Evolutionary conservation across 2,113 vertebrate species (phyloP).

Genomic region (Menidia beryllina): DNA sequence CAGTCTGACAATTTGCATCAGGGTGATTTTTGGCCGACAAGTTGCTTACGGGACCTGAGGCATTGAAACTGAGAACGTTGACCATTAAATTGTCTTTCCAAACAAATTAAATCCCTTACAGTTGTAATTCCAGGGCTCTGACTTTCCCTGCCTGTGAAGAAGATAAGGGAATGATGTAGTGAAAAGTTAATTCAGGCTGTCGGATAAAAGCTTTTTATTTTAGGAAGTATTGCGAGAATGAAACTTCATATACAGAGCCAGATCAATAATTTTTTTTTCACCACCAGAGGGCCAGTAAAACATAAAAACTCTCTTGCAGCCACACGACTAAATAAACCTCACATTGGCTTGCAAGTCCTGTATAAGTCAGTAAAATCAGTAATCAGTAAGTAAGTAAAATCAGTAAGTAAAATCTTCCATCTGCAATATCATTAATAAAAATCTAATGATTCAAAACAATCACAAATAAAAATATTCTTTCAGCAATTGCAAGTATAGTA

Average conservation of each 20-base stretch:
- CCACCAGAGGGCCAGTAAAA: slow-evolving; percentile 10
- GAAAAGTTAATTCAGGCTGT: background rate
- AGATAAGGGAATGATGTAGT: background rate
- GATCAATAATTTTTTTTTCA: background rate
- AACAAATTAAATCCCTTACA: slow-evolving; percentile 12
- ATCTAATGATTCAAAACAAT: background rate
- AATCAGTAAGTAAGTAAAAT: background rate
- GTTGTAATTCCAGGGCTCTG: background rate
- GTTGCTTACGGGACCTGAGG: slow-evolving; percentile 19
- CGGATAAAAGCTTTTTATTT: background rate
- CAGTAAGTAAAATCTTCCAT: background rate
- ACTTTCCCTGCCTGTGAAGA: background rate
- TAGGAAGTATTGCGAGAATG: background rate
- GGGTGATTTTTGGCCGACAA: slow-evolving; percentile 21
- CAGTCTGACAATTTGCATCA: slow-evolving; percentile 47
- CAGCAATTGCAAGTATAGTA: background rate
- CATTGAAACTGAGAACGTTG: slow-evolving; percentile 18
- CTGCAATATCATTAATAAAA: background rate
- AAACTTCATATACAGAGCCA: background rate
- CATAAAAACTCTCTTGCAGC: background rate
- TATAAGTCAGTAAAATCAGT: background rate
- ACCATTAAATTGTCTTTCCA: slow-evolving; percentile 23
- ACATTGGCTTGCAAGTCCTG: no score
- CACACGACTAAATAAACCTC: background rate
- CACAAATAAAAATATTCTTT: background rate